These are phyloP conservation scores for Margarornis squamiger DNA, from an alignment of 2,797 vertebrate genomes.

Conservation along the genomic window DNA sequence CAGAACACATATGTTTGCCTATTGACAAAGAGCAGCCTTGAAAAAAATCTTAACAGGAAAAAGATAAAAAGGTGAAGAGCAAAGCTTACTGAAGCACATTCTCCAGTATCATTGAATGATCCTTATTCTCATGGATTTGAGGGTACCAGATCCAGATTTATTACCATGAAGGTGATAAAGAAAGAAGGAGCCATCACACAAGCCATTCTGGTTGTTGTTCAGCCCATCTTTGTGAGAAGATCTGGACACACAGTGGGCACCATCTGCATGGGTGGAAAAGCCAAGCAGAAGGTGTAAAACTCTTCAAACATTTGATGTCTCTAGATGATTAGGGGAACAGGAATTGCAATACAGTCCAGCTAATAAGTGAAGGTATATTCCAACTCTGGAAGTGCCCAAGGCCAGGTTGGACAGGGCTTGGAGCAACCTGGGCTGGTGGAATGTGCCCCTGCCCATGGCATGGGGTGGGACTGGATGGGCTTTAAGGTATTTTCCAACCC, in stretches of 20 bases:
- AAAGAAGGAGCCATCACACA: background rate
- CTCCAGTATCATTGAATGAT: background rate
- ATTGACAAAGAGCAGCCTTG: background rate
- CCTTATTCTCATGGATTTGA: background rate
- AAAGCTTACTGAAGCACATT: background rate
- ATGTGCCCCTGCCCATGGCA: no score
- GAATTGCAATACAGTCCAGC: background rate
- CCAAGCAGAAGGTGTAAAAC: background rate
- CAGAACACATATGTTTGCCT: background rate
- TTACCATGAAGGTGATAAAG: background rate
- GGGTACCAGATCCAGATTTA: background rate
- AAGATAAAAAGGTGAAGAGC: background rate
- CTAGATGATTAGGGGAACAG: background rate
- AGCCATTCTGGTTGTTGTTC: background rate
- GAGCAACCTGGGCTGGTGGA: no score
- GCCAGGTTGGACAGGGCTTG: background rate
- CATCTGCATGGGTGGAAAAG: background rate
- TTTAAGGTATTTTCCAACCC: no score
- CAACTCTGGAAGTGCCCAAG: background rate
- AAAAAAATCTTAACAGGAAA: background rate
- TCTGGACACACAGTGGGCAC: background rate
- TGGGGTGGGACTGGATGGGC: no score
- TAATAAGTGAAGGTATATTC: background rate
- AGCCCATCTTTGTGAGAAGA: background rate
- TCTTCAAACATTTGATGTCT: background rate